phyloP scores from a whole-genome alignment of 2,888 invertebrate species.

The Luffia ferchaultella region DNA sequence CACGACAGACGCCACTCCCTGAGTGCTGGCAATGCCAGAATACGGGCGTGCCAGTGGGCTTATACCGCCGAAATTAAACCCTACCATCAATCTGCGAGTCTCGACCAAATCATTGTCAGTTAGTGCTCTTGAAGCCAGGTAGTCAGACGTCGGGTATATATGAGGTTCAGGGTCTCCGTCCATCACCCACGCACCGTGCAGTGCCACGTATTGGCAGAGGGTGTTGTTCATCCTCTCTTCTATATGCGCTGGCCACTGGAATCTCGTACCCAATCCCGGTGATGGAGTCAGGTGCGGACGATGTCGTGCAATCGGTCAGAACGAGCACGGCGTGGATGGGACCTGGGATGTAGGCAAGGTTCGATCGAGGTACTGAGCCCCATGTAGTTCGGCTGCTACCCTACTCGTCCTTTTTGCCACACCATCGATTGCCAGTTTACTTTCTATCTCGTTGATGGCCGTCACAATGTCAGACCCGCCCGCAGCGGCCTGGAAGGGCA shows the following conservation, averaged over 20 bases:
- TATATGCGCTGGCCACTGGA: neutral
- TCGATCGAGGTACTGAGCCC: neutral
- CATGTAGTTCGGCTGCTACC: neutral
- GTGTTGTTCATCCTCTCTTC: neutral
- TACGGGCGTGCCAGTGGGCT: constrained; percentile 1
- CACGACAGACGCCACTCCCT: neutral
- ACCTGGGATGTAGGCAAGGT: neutral
- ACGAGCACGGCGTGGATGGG: neutral
- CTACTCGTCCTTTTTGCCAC: neutral
- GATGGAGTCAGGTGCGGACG: neutral
- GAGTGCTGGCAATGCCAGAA: neutral
- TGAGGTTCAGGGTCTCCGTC: neutral
- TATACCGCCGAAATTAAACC: neutral
- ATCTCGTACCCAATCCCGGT: neutral
- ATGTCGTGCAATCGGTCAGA: neutral
- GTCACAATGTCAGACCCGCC: neutral
- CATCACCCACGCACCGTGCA: constrained; percentile 1
- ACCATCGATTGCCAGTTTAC: neutral
- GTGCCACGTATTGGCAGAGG: neutral
- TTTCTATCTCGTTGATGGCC: neutral
- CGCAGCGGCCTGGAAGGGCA: neutral
- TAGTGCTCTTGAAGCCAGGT: neutral
- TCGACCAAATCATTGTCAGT: neutral
- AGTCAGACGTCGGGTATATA: neutral
- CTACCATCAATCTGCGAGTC: neutral